These are phyloP conservation scores for Gastrophryne carolinensis DNA, from an alignment of 2,797 vertebrate species.

Conservation along the genomic window DNA sequence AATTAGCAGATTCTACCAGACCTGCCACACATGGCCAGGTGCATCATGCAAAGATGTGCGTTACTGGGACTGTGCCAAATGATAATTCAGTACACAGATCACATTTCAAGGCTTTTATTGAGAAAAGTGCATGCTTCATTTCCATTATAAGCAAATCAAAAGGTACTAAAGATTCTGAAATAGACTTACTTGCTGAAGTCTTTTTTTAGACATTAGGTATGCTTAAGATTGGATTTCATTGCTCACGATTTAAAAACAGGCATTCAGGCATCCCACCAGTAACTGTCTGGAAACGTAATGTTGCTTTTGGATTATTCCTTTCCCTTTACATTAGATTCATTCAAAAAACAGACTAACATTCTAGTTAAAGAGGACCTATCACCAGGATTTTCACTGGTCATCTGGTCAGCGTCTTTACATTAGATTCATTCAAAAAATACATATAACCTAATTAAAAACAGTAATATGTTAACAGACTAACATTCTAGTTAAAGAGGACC, in stretches of 20 bases:
- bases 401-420: too few relatives aligned
- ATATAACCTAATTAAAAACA: too few relatives aligned
- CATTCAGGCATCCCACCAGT: conserved; percentile 56
- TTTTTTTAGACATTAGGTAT: conserved; percentile 70
- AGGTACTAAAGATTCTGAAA: conserved; percentile 70
- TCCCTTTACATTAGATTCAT: not conserved
- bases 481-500: too few relatives aligned
- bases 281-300: conserved; percentile 61
- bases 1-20: conserved; percentile 84
- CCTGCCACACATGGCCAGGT: conserved; percentile 81
- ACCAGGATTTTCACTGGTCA: too few relatives aligned
- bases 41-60: conserved; percentile 75
- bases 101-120: conserved; percentile 70
- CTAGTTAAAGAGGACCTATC: too few relatives aligned
- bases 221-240: conserved; percentile 69
- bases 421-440: too few relatives aligned
- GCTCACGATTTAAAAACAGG: conserved; percentile 65
- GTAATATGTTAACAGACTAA: too few relatives aligned
- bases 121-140: conserved; percentile 60
- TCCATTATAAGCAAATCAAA: conserved; percentile 68
- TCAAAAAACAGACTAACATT: too few relatives aligned
- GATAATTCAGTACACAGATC: conserved; percentile 73
- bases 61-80: conserved; percentile 73
- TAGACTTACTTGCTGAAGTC: conserved; percentile 63
- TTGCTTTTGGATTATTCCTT: conserved; percentile 40